Base-by-base conservation (phyloP, 2,113 vertebrate species). In the Anthoscopus minutus region DNA sequence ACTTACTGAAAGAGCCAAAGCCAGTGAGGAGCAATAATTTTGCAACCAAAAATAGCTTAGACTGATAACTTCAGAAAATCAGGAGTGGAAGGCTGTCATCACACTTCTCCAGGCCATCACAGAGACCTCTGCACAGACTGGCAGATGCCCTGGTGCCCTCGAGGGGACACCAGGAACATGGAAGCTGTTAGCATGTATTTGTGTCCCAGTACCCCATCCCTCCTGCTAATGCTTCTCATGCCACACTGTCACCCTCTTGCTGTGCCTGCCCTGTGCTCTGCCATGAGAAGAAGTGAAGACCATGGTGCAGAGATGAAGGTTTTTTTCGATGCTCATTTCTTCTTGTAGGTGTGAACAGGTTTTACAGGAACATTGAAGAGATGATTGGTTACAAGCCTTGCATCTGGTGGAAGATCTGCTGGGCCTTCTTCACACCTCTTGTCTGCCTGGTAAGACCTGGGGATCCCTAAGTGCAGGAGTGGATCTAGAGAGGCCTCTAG, bases 331-430 rank as follows among this genome's bases (percentile, higher is more conserved):
- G 2, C 6, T 58, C 6, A 7, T 94, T 94, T 94, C 51, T 72
- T 77, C 61, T 44, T 77, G 27, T 89, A 99, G 99, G 99, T 79
- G 98, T 98, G 54, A 98, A 99, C 38, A 98, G 96, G 77, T 99
- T 99, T 96, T 99, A 99, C 81, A 91, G 91, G 31, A 98, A 99
- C 95, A 99, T 99, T 1, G 98, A 99, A 94, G 98, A 99, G 89
- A 99, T 99, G 99, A 99, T 99, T 37, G 99, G 99, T 76, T 99
- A 99, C 96, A 97, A 98, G 82, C 98, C 98, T 13, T 98, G 98
- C 56, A 64, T 87, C 37, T 99, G 98, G 98, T 99, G 99, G 99
- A 99, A 98, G 83, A 98, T 98, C 73, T 99, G 99, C 73, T 99
- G 99, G 99, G 97, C 94, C 48, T 97, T 98, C 91, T 99, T 99